These are phyloP conservation scores for Phaethon lepturus DNA, from an alignment of 2,113 vertebrate genomes.

Conservation along the genomic window DNA sequence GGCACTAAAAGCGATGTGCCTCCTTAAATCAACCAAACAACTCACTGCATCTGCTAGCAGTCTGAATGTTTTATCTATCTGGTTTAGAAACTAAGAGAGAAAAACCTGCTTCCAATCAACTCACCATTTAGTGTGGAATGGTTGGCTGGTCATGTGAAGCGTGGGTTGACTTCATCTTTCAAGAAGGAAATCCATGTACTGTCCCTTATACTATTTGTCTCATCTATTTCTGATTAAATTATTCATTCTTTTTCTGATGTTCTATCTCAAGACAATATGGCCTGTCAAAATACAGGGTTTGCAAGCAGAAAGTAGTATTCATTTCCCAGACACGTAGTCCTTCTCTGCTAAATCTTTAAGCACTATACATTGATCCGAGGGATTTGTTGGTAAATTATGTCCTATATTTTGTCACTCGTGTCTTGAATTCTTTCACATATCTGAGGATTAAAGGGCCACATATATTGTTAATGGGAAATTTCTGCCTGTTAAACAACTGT, in stretches of 20 bases:
- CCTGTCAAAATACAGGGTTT: slow-evolving; percentile 65
- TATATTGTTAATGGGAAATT: neutral
- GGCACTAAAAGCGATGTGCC: neutral
- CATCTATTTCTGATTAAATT: slow-evolving; percentile 66
- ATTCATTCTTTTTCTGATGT: slow-evolving; percentile 55
- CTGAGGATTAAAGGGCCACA: neutral
- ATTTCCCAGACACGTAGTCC: slow-evolving; percentile 41
- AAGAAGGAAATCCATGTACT: slow-evolving; percentile 48
- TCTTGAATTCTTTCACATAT: slow-evolving; percentile 27
- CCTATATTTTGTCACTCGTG: neutral
- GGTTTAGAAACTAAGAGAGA: slow-evolving; percentile 27
- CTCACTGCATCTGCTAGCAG: slow-evolving; percentile 14
- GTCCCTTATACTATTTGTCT: slow-evolving; percentile 58
- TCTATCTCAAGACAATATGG: slow-evolving; percentile 51
- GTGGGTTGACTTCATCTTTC: slow-evolving; percentile 30
- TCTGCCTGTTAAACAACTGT: neutral
- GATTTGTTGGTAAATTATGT: neutral
- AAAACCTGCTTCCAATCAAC: slow-evolving; percentile 43
- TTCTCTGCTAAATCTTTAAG: slow-evolving; percentile 49
- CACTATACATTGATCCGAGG: neutral
- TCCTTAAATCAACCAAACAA: slow-evolving; percentile 25
- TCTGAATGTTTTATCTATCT: slow-evolving; percentile 52
- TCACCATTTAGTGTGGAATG: slow-evolving; percentile 26
- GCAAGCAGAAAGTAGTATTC: slow-evolving; percentile 52
- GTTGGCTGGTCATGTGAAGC: slow-evolving; percentile 50